Base-by-base conservation (phyloP, 2,113 vertebrate genomes). In the Dasyornis broadbenti region DNA sequence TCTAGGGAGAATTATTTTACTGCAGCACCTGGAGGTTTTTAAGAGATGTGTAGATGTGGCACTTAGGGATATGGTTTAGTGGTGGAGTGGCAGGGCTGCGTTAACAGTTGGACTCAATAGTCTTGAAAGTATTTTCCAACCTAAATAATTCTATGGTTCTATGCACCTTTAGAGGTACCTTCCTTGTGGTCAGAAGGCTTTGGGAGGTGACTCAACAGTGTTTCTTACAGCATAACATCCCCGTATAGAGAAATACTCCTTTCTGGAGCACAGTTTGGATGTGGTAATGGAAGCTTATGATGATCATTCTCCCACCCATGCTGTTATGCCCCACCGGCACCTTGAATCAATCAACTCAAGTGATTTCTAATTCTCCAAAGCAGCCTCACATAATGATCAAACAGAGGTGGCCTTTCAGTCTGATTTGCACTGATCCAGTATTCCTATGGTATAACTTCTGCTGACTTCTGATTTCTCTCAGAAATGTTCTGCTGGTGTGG, bases 101-200 rank as follows among this genome's bases (percentile, higher is more conserved):
- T 49, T 54, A 40, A 40, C 0, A 0, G 9, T 28, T 35, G 21
- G 15, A 35, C 16, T 71, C 1, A 2, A 21, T 49, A 28, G 22
- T 59, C 47, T 52, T 52, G 22, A 37, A 86, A 15, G 11, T 30
- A 35, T 61, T 85, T 92, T 66, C 53, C 37, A 78, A 22, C 24
- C 49, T 54, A 54, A 82, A 47, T 13, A 5, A 44, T 49, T 73
- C 60, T 53, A 0, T 63, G 31, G 35, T 49, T 86, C 60, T 50
- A 0, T n/a, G 24, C 10, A 56, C 6, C 9, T 60, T 86, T 69
- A 86, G 50, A 76, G 11, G 19, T 33, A 69, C 21, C 24, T 76
- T 64, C 11, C 59, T 80, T 40, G 22, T 52, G 31, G 27, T 68
- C 49, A 82, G n/a, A 92, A 60, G 49, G 42, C 15, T 69, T 72